Conservation (phyloP, 2,113 vertebrate species). For the Nycticorax nycticorax region DNA sequence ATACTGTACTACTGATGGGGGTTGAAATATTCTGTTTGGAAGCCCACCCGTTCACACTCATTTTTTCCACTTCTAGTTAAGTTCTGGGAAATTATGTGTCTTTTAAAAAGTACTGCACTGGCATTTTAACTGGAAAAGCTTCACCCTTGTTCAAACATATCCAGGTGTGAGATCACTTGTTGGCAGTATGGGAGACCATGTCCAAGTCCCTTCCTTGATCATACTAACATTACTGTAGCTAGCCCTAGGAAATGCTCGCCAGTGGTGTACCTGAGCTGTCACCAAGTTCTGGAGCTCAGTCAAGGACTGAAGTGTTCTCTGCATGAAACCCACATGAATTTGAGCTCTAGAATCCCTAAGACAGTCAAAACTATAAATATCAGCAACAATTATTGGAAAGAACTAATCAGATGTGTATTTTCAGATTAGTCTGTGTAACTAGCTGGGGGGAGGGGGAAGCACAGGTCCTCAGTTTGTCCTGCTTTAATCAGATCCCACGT, state of each 20-base stretch:
- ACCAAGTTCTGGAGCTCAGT: neutral
- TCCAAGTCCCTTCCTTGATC: neutral
- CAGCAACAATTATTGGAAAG: neutral
- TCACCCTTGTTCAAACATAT: neutral
- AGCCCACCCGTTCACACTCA: rapidly evolving
- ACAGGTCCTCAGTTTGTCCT: neutral
- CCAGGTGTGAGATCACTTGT: neutral
- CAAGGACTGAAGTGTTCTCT: neutral
- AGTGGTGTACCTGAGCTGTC: neutral
- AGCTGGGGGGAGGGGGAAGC: neutral
- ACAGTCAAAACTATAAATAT: neutral
- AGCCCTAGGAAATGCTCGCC: neutral
- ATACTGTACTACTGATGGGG: neutral
- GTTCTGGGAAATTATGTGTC: neutral
- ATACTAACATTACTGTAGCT: neutral
- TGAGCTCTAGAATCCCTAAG: neutral
- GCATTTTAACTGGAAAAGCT: neutral
- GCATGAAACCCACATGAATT: neutral
- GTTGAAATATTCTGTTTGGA: neutral
- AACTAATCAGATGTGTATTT: neutral
- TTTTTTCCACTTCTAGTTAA: neutral
- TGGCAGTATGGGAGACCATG: neutral
- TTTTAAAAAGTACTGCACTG: neutral
- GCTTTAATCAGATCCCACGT: neutral
- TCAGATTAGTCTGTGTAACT: neutral